Percentiles rank a stretch among this genome's conserved stretches.
phyloP scores from a whole-genome alignment of 2,888 invertebrate genomes.

The Limnephilus marmoratus region DNA sequence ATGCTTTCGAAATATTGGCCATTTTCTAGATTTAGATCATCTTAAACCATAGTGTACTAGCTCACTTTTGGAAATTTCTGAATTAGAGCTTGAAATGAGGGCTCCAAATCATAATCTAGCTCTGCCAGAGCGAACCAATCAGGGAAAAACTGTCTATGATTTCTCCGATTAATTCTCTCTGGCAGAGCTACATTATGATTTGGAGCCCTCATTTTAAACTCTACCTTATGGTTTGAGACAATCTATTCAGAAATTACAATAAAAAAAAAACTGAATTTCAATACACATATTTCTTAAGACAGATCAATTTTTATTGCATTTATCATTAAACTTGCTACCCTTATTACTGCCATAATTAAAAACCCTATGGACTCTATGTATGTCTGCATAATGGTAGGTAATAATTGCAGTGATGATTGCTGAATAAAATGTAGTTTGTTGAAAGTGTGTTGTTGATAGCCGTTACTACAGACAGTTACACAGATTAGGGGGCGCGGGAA shows the following conservation, averaged over 20 bases:
- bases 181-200: too few species aligned
- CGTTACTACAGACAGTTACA: neutral
- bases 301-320: neutral
- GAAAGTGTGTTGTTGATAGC: neutral
- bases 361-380: neutral
- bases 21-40: neutral
- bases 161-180: too few species aligned
- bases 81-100: too few species aligned
- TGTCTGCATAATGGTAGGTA: neutral
- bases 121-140: too few species aligned
- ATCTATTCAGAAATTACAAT: neutral
- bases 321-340: neutral
- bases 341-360: conserved; percentile 2
- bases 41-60: too few species aligned
- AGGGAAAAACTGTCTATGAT: too few species aligned
- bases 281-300: neutral
- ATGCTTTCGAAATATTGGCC: neutral
- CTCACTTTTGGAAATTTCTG: too few species aligned
- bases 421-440: neutral
- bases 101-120: too few species aligned
- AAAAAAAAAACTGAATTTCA: neutral
- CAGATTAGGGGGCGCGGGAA: conserved; percentile 2
- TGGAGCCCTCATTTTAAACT: too few species aligned
- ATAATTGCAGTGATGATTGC: neutral
- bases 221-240: too few species aligned